Percentiles rank a stretch among this genome's conserved stretches.
These are phyloP conservation scores for Zoanthus sociatus DNA, from an alignment of 92 coral and sea anemone species.

Conservation along the genomic window DNA sequence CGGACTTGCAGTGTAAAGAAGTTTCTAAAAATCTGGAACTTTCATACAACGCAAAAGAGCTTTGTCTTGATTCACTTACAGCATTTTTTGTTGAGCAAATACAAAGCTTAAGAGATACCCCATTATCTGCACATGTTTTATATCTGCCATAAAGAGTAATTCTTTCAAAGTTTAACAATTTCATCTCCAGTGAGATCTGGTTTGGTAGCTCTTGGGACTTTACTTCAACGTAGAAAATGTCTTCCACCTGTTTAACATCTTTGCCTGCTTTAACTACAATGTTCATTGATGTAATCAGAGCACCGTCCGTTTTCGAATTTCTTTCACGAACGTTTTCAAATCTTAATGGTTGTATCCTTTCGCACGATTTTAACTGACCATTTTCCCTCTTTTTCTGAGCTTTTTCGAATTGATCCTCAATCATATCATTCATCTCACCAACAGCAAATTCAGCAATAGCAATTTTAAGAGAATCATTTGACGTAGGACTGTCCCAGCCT, in stretches of 20 bases:
- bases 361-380: conserved; percentile 55
- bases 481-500: conserved; percentile 88
- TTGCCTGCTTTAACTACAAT: conserved; percentile 60
- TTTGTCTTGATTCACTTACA: not conserved
- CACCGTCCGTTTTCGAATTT: conserved; percentile 64
- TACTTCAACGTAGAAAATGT: conserved; percentile 71
- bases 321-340: conserved; percentile 83
- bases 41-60: not conserved
- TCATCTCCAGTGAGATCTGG: conserved; percentile 69
- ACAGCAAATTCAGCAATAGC: conserved; percentile 90
- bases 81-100: conserved; percentile 63
- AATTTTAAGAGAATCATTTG: conserved; percentile 72
- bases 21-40: not conserved
- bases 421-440: conserved; percentile 80
- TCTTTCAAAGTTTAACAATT: conserved; percentile 76
- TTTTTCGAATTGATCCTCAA: conserved; percentile 54
- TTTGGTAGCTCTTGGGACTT: conserved; percentile 57
- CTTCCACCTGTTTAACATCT: conserved; percentile 61
- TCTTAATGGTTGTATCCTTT: conserved; percentile 72
- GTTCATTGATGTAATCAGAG: conserved; percentile 60
- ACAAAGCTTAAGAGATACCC: conserved; percentile 73
- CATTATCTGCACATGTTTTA: conserved; percentile 79
- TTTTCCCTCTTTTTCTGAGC: not conserved
- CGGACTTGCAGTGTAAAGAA: not conserved
- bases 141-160: conserved; percentile 75